Evolutionary conservation across 1,140 invertebrate genomes (phyloP), one percentile per base, ranked within the genome.

Genomic region (Heliconius hermathena): DNA sequence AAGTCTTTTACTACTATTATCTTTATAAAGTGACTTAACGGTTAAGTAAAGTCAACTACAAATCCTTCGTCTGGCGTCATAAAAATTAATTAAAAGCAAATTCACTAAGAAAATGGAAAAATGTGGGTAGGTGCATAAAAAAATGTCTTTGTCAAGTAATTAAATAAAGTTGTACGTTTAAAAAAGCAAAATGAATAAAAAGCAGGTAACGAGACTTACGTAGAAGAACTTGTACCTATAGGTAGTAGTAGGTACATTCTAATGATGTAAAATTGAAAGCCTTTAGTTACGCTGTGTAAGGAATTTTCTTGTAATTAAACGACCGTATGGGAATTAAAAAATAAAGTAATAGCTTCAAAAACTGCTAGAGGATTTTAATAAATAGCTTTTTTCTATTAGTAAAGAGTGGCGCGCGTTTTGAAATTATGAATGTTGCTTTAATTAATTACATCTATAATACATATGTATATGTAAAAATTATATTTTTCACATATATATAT

Each of bases 91-190:
- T 66, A 66, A 66, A 66, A 66, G 60, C 22, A 29, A 66, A 66
- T 66, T 66, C 29, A 66, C 60, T 66, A 66, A 29, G 60, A 66
- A 66, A 66, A 66, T 66, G 60, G 26, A 66, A 66, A 66, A 66
- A 26, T 60, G 49, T 52, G 49, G 49, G 54, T 57, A 57, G 54
- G 26, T 66, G 26, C 26, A 66, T 66, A 16, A 66, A 66, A 66
- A 66, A 66, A 29, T 66, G 60, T 66, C 60, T 66, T 66, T 29
- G 60, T 29, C 60, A 29, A 66, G 60, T 66, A 66, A 66, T 66
- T 66, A 66, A 66, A 66, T 66, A 66, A 66, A 66, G 60, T 66
- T 66, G 60, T 11, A 13, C 60, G 60, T 66, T 66, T 66, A 29
- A 66, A 66, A 66, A 26, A 26, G 60, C 9, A 6, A 29, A 66